Evolutionary conservation across 2,888 invertebrate genomes (phyloP), one percentile per base, ranked within the genome.

Genomic region (Orthosia gothica): DNA sequence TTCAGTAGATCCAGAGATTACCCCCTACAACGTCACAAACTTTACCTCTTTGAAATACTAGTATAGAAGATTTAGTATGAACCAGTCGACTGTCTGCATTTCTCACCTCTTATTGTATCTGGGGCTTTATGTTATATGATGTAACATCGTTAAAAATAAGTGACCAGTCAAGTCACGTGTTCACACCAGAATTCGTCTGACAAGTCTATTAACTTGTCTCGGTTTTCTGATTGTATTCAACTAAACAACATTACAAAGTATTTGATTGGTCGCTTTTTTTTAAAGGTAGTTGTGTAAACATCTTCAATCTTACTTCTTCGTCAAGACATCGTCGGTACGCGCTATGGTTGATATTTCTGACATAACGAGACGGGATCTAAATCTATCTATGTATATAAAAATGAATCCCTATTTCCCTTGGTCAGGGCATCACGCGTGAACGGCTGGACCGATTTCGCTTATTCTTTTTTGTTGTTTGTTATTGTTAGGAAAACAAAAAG

Each of bases 51-150:
- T n/a, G n/a, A n/a, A n/a, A n/a, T n/a, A n/a, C n/a, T n/a, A n/a
- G n/a, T n/a, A n/a, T n/a, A n/a, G n/a, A n/a, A n/a, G n/a, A 88
- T 85, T 84, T 82, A 68, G 57, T 64, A 58, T 84, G 74, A 85
- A 79, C 86, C 84, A 87, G 79, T 68, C 70, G 61, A 63, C 70
- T 74, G 81, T 82, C 40, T 85, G 86, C 83, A 82, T 76, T 81
- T 86, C 70, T 81, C 82, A 83, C 78, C 82, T 85, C 75, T 86
- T 87, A 81, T 83, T 79, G 81, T 82, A 64, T 62, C 50, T 62
- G 45, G 63, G 40, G 40, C 68, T 55, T 73, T 76, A 61, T 71
- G 66, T 78, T n/a, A 63, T 76, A 64, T 74, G 47, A 66, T 71
- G 32, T 67, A 70, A 47, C 23, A 49, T 62, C n/a, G 50, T 58